phyloP scores from a whole-genome alignment of 2,888 invertebrate species.

The Proisotoma minuta region DNA sequence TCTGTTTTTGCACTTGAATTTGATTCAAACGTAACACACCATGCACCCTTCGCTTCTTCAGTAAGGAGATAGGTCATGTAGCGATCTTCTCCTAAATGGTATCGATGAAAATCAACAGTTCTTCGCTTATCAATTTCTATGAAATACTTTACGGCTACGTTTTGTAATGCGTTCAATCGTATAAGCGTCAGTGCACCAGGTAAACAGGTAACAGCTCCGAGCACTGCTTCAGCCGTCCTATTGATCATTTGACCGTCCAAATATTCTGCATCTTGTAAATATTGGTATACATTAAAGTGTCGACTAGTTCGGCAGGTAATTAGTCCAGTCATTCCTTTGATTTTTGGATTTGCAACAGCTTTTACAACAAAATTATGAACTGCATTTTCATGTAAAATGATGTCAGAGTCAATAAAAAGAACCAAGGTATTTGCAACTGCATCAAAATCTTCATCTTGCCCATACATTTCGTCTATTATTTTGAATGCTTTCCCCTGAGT shows the following conservation, averaged over 20 bases:
- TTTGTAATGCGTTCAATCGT: constrained; percentile 21
- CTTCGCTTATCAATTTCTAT: constrained; percentile 20
- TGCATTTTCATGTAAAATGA: constrained; percentile 27
- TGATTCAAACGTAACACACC: constrained; percentile 20
- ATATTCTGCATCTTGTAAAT: constrained; percentile 31
- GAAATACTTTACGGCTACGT: constrained; percentile 29
- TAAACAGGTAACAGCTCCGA: constrained; percentile 30
- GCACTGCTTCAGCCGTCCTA: constrained; percentile 21
- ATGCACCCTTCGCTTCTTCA: constrained; percentile 11
- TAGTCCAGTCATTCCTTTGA: constrained; percentile 28
- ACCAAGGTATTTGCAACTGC: constrained; percentile 14
- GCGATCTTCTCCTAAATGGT: constrained; percentile 32
- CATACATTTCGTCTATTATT: constrained; percentile 25
- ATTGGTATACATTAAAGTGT: constrained; percentile 26
- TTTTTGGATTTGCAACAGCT: constrained; percentile 12
- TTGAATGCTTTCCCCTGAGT: constrained; percentile 28
- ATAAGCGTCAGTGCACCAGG: constrained; percentile 30
- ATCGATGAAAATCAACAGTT: constrained; percentile 20
- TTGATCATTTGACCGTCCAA: constrained; percentile 31
- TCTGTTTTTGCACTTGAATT: constrained; percentile 29
- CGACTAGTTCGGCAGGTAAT: constrained; percentile 26
- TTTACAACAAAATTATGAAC: constrained; percentile 26
- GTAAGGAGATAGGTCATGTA: constrained; percentile 32
- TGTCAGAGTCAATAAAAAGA: constrained; percentile 33
- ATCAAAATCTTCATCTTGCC: constrained; percentile 3